Base-by-base conservation (phyloP, 2,888 invertebrate species). In the Penaeus monodon region DNA sequence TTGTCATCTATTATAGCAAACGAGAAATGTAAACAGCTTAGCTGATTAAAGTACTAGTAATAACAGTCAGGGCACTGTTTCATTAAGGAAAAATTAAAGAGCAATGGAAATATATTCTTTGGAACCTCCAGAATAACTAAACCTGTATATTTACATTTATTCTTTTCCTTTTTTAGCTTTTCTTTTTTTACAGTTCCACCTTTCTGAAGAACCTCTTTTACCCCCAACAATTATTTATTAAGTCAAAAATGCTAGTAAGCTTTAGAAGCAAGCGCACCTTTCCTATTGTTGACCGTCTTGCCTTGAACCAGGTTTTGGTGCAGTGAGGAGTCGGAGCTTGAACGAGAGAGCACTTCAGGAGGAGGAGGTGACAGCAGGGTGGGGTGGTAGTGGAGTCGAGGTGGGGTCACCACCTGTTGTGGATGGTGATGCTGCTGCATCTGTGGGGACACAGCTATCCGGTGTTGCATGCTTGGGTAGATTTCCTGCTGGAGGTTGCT, bases 271-370 rank as follows among this genome's bases (percentile, higher is more conserved):
- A 79, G 29, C 81, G n/a, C 57, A 88, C 88, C 88, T 88, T 88
- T 88, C 76, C 88, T 74, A 64, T 70, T 84, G 57, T 84, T 86
- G 64, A 78, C 83, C 57, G 81, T 88, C 68, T 85, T 77, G 33
- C 76, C 76, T 33, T 88, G 88, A 81, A 85, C 82, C 49, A 86
- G 74, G 65, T 86, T 88, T 66, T 88, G 88, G 81, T 88, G 88
- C 33, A 88, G 86, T 17, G 88, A 88, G 20, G 88, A 88, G 73
- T 88, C 88, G 44, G 88, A 88, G 76, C 68, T 88, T 57, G 88
- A 88, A n/a, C 88, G 79, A 17, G 86, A 76, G 66, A 88, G 86
- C 14, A 76, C 83, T 63, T 86, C 86, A 44, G 78, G 29, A 22
- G 88, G 29, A 22, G 88, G 88, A 63, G 85, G 85, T 29, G 85